Evolutionary conservation across 2,888 invertebrate species (phyloP).

Genomic region (Argynnis bischoffii): DNA sequence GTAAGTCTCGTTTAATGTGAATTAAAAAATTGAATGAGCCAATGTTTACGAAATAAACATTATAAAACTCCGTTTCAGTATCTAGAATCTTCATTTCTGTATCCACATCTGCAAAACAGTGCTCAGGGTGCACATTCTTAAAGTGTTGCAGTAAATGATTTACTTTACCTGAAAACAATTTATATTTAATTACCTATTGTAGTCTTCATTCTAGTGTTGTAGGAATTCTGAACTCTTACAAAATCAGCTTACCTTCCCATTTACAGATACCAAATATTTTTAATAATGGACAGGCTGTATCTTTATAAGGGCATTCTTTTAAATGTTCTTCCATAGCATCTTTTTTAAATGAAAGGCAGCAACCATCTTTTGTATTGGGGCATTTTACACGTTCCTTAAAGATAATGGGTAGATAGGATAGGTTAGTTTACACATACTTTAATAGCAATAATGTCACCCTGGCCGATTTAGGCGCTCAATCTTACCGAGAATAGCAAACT

Average conservation of each 20-base stretch:
- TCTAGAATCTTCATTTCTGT: conserved; percentile 54
- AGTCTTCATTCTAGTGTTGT: no score
- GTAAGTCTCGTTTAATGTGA: conserved; percentile 51
- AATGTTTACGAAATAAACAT: conserved; percentile 50
- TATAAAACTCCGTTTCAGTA: conserved; percentile 43
- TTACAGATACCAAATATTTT: conserved; percentile 48
- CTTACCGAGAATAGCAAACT: no score
- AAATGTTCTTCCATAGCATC: conserved; percentile 53
- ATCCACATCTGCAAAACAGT: conserved; percentile 51
- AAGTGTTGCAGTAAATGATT: conserved; percentile 57
- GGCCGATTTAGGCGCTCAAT: not conserved
- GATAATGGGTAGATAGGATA: conserved; percentile 31
- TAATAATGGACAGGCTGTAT: conserved; percentile 54
- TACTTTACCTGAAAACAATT: conserved; percentile 56
- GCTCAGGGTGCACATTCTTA: conserved; percentile 50
- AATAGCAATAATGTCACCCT: not conserved
- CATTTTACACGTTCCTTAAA: conserved; percentile 50
- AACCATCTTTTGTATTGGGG: conserved; percentile 54
- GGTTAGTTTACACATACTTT: not conserved
- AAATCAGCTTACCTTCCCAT: conserved; percentile 54
- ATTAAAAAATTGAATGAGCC: conserved; percentile 58
- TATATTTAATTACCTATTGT: not conserved
- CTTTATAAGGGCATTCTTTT: conserved; percentile 60
- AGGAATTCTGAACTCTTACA: no score
- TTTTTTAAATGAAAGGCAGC: conserved; percentile 49